Evolutionary conservation across 2,888 invertebrate genomes (phyloP).

Genomic region (Cactoblastis cactorum): DNA sequence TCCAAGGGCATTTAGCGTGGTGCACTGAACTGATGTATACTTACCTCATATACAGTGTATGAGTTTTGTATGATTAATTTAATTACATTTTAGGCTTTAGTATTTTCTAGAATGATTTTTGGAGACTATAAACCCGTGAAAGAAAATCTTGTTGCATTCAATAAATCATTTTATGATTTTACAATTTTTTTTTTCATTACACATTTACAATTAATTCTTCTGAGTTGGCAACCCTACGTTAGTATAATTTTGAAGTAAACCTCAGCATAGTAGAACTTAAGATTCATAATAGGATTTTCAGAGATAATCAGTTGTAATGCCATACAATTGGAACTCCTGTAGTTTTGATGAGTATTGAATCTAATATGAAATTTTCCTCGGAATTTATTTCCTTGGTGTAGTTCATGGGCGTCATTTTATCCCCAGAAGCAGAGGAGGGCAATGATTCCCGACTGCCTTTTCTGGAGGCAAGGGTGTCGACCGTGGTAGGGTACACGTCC

Average conservation of each 20-base stretch:
- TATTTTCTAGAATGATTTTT: not conserved
- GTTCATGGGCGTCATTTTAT: slow-evolving; percentile 25
- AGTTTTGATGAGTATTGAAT: slow-evolving; percentile 27
- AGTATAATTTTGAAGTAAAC: too few species aligned
- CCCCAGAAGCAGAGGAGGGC: not conserved
- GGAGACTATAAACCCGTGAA: not conserved
- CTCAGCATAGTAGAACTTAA: too few species aligned
- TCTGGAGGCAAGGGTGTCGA: slow-evolving; percentile 25
- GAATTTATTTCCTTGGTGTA: slow-evolving; percentile 12
- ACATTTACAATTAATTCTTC: not conserved
- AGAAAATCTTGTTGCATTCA: slow-evolving; percentile 33
- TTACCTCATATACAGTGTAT: slow-evolving; percentile 1
- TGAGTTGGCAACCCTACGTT: not conserved
- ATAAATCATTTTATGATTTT: slow-evolving; percentile 42
- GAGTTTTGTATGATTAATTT: not conserved
- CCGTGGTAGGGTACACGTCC: slow-evolving; percentile 42
- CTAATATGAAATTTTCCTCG: slow-evolving; percentile 19
- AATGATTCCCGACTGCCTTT: slow-evolving; percentile 28
- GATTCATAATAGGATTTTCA: not conserved
- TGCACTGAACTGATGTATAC: slow-evolving; percentile 1
- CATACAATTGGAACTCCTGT: slow-evolving; percentile 16
- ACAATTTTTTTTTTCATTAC: slow-evolving; percentile 19
- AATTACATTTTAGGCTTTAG: not conserved
- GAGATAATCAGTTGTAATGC: not conserved
- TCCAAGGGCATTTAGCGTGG: not conserved